Evolutionary conservation across 2,888 invertebrate species (phyloP).

Genomic region (Cantharis nigra): DNA sequence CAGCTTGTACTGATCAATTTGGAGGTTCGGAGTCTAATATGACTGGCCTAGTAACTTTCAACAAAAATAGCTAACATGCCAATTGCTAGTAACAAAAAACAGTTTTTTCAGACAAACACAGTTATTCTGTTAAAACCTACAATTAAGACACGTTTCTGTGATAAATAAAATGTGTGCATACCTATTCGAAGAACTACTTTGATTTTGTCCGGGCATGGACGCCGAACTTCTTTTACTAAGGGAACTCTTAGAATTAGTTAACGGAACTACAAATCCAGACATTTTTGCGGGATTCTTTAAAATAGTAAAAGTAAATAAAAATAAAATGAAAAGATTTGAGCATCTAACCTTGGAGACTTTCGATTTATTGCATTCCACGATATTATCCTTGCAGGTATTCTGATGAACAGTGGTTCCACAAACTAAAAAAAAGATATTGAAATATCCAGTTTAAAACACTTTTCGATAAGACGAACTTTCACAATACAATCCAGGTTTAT

Average conservation of each 20-base stretch:
- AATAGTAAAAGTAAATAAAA: constrained; percentile 2
- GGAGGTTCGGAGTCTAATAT: no score
- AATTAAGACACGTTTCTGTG: constrained; percentile 12
- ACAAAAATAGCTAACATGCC: constrained; percentile 22
- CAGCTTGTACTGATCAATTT: no score
- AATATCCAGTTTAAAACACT: constrained; percentile 1
- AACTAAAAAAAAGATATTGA: constrained; percentile 59
- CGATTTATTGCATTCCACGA: constrained; percentile 79
- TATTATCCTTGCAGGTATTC: constrained; percentile 86
- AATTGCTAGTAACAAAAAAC: constrained; percentile 6
- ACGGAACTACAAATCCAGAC: constrained; percentile 50
- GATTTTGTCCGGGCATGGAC: constrained; percentile 47
- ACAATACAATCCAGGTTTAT: constrained; percentile 82
- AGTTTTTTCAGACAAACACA: neutral
- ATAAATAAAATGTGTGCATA: constrained; percentile 29
- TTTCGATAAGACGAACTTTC: constrained; percentile 69
- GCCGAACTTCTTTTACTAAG: constrained; percentile 52
- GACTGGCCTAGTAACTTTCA: neutral
- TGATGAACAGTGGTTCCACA: constrained; percentile 88
- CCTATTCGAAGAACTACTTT: constrained; percentile 51
- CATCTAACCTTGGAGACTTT: constrained; percentile 64
- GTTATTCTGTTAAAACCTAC: neutral
- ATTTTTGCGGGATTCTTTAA: constrained; percentile 53
- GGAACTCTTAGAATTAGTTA: constrained; percentile 51
- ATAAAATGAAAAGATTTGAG: constrained; percentile 11